A percentile compares a stretch with the other conserved stretches of the same genome.
These are phyloP conservation scores for Anagyrus pseudococci DNA, from an alignment of 2,888 invertebrate genomes.

Conservation along the genomic window DNA sequence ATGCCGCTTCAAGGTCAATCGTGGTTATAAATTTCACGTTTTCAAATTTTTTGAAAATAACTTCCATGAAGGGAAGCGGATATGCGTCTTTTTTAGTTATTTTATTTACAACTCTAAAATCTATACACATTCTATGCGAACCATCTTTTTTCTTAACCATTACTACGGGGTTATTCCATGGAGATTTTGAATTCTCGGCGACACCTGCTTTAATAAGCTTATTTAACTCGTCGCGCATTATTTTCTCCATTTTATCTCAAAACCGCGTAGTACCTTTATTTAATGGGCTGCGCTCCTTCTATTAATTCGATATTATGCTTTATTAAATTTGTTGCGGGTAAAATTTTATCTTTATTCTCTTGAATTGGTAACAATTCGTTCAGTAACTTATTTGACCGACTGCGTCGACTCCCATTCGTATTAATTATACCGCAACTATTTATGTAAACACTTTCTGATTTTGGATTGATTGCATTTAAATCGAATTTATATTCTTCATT, in stretches of 20 bases:
- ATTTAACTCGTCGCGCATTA: not conserved
- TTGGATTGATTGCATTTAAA: too few relatives aligned
- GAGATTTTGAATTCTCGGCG: slow-evolving; percentile 7
- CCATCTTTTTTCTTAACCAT: slow-evolving; percentile 15
- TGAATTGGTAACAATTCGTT: too few relatives aligned
- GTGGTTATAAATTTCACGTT: slow-evolving; percentile 41
- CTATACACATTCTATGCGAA: slow-evolving; percentile 1
- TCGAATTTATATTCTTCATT: too few relatives aligned
- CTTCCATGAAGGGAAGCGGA: slow-evolving; percentile 34
- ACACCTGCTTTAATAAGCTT: not conserved
- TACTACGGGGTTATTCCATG: slow-evolving; percentile 12
- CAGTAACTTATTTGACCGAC: too few relatives aligned
- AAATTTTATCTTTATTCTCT: not conserved
- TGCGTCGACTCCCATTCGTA: too few relatives aligned
- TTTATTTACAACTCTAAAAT: slow-evolving; percentile 43
- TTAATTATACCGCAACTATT: too few relatives aligned
- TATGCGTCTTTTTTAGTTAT: slow-evolving; percentile 44
- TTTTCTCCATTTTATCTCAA: not conserved
- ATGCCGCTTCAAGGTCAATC: slow-evolving; percentile 40
- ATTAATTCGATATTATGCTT: not conserved
- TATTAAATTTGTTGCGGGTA: not conserved
- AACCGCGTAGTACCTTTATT: too few relatives aligned
- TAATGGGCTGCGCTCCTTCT: not conserved
- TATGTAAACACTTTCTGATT: too few relatives aligned
- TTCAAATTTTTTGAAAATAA: slow-evolving; percentile 46